Base-by-base conservation (phyloP, 2,113 vertebrate species). In the Poeciliopsis turrubarensis region DNA sequence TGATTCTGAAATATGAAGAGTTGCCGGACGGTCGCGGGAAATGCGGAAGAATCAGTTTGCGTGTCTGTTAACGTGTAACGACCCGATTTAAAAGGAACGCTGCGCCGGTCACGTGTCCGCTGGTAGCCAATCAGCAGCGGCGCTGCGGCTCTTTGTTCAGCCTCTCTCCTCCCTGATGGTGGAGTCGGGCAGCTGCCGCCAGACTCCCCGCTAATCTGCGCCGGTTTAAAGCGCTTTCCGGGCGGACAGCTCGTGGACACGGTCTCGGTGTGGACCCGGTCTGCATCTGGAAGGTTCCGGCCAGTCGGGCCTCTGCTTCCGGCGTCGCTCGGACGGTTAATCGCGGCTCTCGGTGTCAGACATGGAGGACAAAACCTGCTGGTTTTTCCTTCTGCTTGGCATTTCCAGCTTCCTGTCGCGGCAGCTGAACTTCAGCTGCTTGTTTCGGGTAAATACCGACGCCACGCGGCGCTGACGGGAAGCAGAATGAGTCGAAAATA, bases 61-160 rank as follows among this genome's bases (percentile, higher is more conserved):
- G 51, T 1, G n/a, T 3, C n/a, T 57, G 51, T 57, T 57, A 57
- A 57, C 31, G 62, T 32, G 30, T 25, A 64, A 34, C 34, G 14
- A 65, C 6, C 31, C 4, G 64, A 4, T 12, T 54, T 31, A n/a
- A 7, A 64, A 60, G 41, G 2, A 63, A n/a, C 72, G 3, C 61
- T 34, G 34, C 57, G 72, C 26, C 1, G 62, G 13, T 15, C 89
- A 90, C 82, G 78, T 86, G 86, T 22, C 1, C 34, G 5, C 6
- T 0, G 12, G 1, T 17, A 80, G 75, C 87, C 88, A 89, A 87
- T 89, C 79, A 78, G 83, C 83, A 0, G 17, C 15, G 22, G 1
- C 9, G 76, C 78, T 69, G 72, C 54, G 29, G 10, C 85, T 74
- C 93, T 94, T 93, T 94, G 93, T 94, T 92, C 86, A 73, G 87